Conservation (phyloP, 2,888 invertebrate species). For the Penaeus monodon region DNA sequence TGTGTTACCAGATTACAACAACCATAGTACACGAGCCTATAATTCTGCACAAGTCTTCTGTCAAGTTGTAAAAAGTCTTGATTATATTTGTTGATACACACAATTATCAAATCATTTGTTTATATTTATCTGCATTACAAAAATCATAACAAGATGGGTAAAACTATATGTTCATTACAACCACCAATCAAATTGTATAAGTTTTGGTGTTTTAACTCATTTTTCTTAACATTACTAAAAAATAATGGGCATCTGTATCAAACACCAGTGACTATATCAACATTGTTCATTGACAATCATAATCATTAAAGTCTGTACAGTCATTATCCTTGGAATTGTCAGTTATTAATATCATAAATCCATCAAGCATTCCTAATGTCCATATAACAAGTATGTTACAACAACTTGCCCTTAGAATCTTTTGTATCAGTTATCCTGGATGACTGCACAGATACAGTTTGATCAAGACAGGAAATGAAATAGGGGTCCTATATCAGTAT, state of each 20-base stretch:
- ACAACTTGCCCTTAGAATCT: too few relatives aligned
- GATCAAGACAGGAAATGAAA: too few relatives aligned
- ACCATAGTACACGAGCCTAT: constrained; percentile 29
- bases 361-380: too few relatives aligned
- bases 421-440: too few relatives aligned
- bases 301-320: neutral
- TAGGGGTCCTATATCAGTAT: too few relatives aligned
- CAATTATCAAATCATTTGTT: constrained; percentile 26
- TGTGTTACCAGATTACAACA: constrained; percentile 34
- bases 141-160: constrained; percentile 21
- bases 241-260: constrained; percentile 17
- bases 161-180: constrained; percentile 19
- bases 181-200: constrained; percentile 28
- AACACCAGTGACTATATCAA: constrained; percentile 18
- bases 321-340: too few relatives aligned
- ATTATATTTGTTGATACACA: constrained; percentile 3
- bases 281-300: constrained; percentile 3
- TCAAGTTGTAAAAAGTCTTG: constrained; percentile 12
- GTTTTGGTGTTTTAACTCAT: constrained; percentile 31
- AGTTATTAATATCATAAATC: too few relatives aligned
- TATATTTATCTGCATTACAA: constrained; percentile 18
- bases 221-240: constrained; percentile 22
- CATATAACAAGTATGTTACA: too few relatives aligned
- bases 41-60: constrained; percentile 26
- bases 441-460: too few relatives aligned